Conservation (phyloP, 92 coral and sea anemone species). For the Bergia sp. region DNA sequence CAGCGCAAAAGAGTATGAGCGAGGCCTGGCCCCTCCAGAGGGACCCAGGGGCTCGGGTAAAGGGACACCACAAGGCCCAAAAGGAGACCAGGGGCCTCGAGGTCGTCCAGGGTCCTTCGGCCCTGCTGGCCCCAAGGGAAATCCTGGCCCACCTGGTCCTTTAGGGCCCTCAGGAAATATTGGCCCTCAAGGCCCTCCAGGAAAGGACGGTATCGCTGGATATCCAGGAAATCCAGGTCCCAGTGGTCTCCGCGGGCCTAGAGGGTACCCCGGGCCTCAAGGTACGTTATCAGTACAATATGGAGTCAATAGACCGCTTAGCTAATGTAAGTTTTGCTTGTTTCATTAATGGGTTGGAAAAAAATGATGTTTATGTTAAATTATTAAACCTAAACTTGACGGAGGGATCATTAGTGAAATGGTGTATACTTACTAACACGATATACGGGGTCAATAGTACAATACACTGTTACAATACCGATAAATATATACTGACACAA, state of each 20-base stretch:
- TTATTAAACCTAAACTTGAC: too few species aligned
- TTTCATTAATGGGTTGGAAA: too few species aligned
- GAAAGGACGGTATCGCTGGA: slow-evolving; percentile 39
- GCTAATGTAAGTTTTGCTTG: not conserved
- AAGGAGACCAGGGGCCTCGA: slow-evolving; percentile 40
- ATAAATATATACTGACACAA: too few species aligned
- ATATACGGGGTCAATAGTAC: not conserved
- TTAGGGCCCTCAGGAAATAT: slow-evolving; percentile 55
- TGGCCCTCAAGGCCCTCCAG: slow-evolving; percentile 60
- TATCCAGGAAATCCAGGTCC: slow-evolving; percentile 39
- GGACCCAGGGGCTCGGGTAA: slow-evolving; percentile 3
- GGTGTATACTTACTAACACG: not conserved
- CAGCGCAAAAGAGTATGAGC: not conserved
- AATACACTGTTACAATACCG: not conserved
- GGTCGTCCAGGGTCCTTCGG: slow-evolving; percentile 32
- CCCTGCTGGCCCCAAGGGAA: slow-evolving; percentile 50
- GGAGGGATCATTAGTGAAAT: too few species aligned
- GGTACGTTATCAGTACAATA: slow-evolving; percentile 13
- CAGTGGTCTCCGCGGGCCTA: slow-evolving; percentile 42
- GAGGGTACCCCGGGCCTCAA: slow-evolving; percentile 31
- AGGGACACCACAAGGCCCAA: slow-evolving; percentile 30
- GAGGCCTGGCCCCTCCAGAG: slow-evolving; percentile 12
- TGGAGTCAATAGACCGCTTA: not conserved
- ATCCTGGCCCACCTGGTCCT: slow-evolving; percentile 52
- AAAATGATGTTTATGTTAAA: too few species aligned